Evolutionary conservation across 2,888 invertebrate genomes (phyloP).

Genomic region (Drosophila austrosaltans): DNA sequence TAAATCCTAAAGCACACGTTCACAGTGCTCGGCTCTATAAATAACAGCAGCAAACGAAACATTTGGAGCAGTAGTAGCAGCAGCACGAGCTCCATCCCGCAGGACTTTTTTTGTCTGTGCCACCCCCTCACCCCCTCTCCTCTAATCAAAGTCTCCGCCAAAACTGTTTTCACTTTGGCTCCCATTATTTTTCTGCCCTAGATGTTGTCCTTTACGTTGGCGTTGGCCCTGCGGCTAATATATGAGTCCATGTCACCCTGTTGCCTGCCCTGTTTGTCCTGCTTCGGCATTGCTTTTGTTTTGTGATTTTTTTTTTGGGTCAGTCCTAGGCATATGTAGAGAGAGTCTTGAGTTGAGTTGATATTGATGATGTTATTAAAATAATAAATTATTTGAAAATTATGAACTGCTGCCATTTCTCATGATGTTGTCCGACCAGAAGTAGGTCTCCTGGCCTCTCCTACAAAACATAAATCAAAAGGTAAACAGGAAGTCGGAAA

Average conservation of each 20-base stretch:
- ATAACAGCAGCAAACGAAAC: conserved; percentile 63
- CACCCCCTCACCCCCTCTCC: conserved; percentile 8
- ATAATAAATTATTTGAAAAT: conserved; percentile 79
- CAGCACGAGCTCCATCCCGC: conserved; percentile 20
- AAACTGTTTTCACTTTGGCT: conserved; percentile 76
- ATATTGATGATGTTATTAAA: conserved; percentile 79
- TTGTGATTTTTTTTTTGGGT: conserved; percentile 50
- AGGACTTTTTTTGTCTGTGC: conserved; percentile 1
- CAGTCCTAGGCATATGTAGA: conserved; percentile 37
- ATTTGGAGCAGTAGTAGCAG: conserved; percentile 19
- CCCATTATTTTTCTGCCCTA: conserved; percentile 70
- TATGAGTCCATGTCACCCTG: conserved; percentile 72
- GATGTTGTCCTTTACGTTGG: conserved; percentile 59
- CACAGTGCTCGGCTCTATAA: conserved; percentile 68
- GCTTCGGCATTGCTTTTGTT: conserved; percentile 42
- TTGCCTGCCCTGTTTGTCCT: conserved; percentile 63
- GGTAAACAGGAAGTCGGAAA: conserved; percentile 37
- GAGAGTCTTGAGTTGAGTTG: conserved; percentile 57
- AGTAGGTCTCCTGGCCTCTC: conserved; percentile 28
- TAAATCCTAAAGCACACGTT: conserved; percentile 78
- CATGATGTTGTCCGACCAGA: conserved; percentile 55
- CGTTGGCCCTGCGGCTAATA: conserved; percentile 71
- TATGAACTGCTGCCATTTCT: conserved; percentile 77
- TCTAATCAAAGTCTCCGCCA: conserved; percentile 76
- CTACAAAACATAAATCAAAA: conserved; percentile 62